A percentile compares a stretch with the other conserved stretches of the same genome.
Conservation (phyloP, 1,140 invertebrate species). For the Leucophenga varia region DNA sequence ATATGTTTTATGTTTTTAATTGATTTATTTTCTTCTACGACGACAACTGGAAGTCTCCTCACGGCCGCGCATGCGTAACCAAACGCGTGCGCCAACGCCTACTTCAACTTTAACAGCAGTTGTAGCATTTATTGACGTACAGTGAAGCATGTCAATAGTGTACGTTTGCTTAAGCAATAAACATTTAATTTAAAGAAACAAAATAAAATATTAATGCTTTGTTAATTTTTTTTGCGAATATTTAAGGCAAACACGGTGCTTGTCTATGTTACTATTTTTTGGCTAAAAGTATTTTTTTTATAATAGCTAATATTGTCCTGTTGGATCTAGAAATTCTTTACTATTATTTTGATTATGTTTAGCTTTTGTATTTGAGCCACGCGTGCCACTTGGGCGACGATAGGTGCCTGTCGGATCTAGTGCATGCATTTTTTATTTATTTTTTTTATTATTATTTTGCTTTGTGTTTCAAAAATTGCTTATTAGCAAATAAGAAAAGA, state of each 20-base stretch:
- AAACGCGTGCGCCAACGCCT: slow-evolving; percentile 32
- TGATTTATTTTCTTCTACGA: slow-evolving; percentile 43
- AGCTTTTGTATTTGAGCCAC: slow-evolving; percentile 20
- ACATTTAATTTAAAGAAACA: neutral
- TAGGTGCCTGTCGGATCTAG: slow-evolving; percentile 50
- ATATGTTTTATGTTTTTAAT: too few species aligned
- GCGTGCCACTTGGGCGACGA: slow-evolving; percentile 34
- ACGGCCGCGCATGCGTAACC: slow-evolving; percentile 51
- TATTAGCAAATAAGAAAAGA: too few species aligned
- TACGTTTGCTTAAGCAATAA: slow-evolving; percentile 1
- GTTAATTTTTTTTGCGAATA: slow-evolving; percentile 2
- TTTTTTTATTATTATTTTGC: slow-evolving; percentile 9
- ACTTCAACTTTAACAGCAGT: neutral
- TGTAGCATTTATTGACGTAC: too few species aligned
- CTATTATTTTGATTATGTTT: slow-evolving; percentile 29
- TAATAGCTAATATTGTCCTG: slow-evolving; percentile 46
- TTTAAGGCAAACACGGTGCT: slow-evolving; percentile 43
- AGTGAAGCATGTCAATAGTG: slow-evolving; percentile 41
- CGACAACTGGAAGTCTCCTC: slow-evolving; percentile 56
- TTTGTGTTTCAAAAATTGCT: neutral
- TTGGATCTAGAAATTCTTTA: slow-evolving; percentile 37
- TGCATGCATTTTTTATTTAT: slow-evolving; percentile 26
- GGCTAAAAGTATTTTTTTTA: neutral
- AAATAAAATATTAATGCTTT: neutral
- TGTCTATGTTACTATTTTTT: neutral